A percentile compares a stretch with the other conserved stretches of the same genome.
Evolutionary conservation across 2,888 invertebrate species (phyloP).

Genomic region (Agonopterix subpropinquella): DNA sequence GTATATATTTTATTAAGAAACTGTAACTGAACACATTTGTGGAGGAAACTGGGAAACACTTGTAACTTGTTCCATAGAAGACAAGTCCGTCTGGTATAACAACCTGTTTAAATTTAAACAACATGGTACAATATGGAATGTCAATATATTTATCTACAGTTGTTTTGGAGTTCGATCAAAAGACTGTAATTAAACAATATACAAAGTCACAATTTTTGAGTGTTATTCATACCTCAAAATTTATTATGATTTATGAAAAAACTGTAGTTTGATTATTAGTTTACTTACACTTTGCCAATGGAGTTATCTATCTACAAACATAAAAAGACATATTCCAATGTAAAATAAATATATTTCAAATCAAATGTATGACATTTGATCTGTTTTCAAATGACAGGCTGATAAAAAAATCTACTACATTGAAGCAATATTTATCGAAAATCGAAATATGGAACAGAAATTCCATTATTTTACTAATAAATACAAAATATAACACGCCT

Average conservation of each 20-base stretch:
- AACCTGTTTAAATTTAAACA: not conserved
- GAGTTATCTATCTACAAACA: constrained; percentile 70
- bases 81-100: no score
- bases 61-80: no score
- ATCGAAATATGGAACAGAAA: constrained; percentile 67
- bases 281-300: constrained; percentile 50
- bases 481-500: constrained; percentile 47
- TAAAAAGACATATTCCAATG: constrained; percentile 71
- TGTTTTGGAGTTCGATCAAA: constrained; percentile 60
- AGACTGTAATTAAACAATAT: constrained; percentile 64
- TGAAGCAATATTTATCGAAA: constrained; percentile 70
- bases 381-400: constrained; percentile 65
- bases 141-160: constrained; percentile 75
- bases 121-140: constrained; percentile 55
- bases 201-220: constrained; percentile 52
- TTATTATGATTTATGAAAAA: constrained; percentile 20
- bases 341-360: constrained; percentile 75
- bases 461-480: constrained; percentile 55
- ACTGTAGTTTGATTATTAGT: constrained; percentile 33
- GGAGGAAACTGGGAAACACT: no score
- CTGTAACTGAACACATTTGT: no score
- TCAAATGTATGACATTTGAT: constrained; percentile 76
- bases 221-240: constrained; percentile 39
- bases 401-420: constrained; percentile 74
- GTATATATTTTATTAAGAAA: no score